phyloP scores from a whole-genome alignment of 2,797 vertebrate genomes.

The Amazona finschi region DNA sequence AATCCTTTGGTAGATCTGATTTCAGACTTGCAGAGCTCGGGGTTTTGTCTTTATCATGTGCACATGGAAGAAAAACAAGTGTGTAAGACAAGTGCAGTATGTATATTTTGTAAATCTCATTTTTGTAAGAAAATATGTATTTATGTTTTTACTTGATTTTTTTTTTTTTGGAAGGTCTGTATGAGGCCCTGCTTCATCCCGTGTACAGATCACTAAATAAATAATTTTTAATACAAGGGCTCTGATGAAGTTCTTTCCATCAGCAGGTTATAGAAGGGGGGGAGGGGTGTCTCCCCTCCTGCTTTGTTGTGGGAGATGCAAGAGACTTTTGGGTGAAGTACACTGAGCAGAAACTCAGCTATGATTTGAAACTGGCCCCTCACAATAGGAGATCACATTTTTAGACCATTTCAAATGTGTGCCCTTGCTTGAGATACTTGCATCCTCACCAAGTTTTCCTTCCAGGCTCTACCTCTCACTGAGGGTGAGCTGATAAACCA shows the following conservation, averaged over 20 bases:
- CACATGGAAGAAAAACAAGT: slow-evolving; percentile 68
- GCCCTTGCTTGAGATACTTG: not conserved
- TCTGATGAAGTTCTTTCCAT: not conserved
- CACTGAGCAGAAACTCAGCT: not conserved
- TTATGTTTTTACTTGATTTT: slow-evolving; percentile 88
- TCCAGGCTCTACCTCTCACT: not conserved
- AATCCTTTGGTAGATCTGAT: slow-evolving; percentile 27
- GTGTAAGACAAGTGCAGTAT: slow-evolving; percentile 80
- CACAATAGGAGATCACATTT: not conserved
- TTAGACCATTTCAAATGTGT: not conserved
- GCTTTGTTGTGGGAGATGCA: not conserved
- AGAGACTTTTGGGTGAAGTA: not conserved
- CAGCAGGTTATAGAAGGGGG: not conserved
- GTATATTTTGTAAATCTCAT: slow-evolving; percentile 87
- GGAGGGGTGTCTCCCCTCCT: not conserved
- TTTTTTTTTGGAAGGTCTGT: slow-evolving; percentile 68
- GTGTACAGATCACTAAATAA: slow-evolving; percentile 84
- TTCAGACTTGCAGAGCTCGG: slow-evolving; percentile 46
- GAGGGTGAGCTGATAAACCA: slow-evolving; percentile 39
- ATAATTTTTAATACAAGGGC: slow-evolving; percentile 75
- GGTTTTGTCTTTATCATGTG: slow-evolving; percentile 72
- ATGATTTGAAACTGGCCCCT: not conserved
- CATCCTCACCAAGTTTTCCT: slow-evolving; percentile 14
- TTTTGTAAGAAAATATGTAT: slow-evolving; percentile 90
- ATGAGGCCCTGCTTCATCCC: slow-evolving; percentile 77